Evolutionary conservation across 2,113 vertebrate genomes (phyloP).

Genomic region (Arenaria interpres): DNA sequence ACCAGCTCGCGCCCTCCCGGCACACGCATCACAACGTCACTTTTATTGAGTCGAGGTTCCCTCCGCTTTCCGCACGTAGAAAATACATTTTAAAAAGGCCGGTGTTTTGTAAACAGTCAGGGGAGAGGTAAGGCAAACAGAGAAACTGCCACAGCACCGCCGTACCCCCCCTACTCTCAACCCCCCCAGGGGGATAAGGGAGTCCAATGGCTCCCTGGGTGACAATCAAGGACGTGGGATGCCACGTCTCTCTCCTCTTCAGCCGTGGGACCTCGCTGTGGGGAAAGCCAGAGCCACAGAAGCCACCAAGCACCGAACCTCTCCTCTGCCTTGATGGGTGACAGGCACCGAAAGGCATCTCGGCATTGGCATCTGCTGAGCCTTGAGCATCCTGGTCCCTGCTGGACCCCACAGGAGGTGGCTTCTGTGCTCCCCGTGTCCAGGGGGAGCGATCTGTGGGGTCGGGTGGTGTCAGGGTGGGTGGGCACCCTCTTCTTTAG

Average conservation of each 20-base stretch:
- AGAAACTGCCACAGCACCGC: neutral
- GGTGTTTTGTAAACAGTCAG: neutral
- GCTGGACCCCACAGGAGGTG: neutral
- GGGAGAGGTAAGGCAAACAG: neutral
- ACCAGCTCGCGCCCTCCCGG: rapidly evolving
- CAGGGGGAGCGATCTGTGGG: neutral
- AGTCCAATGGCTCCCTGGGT: neutral
- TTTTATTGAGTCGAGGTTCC: neutral
- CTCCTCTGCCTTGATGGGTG: neutral
- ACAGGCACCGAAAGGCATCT: neutral
- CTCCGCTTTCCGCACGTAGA: neutral
- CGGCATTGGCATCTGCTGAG: neutral
- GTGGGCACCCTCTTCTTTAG: neutral
- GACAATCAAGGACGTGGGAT: neutral
- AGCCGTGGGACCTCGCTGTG: neutral
- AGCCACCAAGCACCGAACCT: neutral
- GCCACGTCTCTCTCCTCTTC: rapidly evolving
- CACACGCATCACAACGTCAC: neutral
- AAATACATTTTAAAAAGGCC: neutral
- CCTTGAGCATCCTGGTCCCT: neutral
- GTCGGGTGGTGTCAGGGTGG: too few species aligned
- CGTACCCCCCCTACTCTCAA: too few species aligned
- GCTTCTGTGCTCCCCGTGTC: neutral
- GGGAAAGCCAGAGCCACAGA: neutral
- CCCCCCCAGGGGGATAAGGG: rapidly evolving